phyloP scores from a whole-genome alignment of 2,797 vertebrate species.

The Benthosema pterotum region DNA sequence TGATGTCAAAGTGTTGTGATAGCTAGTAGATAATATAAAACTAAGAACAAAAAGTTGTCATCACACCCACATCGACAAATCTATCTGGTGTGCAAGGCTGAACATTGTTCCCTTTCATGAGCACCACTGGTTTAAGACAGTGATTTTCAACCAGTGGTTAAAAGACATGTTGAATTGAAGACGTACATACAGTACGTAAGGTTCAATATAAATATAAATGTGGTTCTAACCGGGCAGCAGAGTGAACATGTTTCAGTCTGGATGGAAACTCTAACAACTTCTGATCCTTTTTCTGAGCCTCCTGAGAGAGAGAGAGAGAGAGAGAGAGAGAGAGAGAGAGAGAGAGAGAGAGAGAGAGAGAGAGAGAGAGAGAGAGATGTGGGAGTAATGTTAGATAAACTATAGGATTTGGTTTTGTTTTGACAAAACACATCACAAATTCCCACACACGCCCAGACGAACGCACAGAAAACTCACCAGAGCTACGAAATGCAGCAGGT shows the following conservation, averaged over 20 bases:
- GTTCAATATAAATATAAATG: too few relatives aligned
- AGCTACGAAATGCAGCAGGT: conserved; percentile 93
- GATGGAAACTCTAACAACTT: conserved; percentile 86
- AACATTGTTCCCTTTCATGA: too few relatives aligned
- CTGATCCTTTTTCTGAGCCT: conserved; percentile 91
- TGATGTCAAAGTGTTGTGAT: too few relatives aligned
- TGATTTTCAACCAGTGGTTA: too few relatives aligned
- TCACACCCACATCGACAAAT: too few relatives aligned
- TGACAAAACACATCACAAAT: too few relatives aligned
- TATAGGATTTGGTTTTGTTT: neutral
- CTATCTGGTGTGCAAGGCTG: too few relatives aligned
- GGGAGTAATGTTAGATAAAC: neutral
- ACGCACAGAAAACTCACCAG: conserved; percentile 79
- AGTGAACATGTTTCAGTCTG: conserved; percentile 83
- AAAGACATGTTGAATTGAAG: neutral
- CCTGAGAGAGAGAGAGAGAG: conserved; percentile 69
- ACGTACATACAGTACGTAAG: too few relatives aligned
- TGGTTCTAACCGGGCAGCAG: conserved; percentile 83
- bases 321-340: conserved; percentile 3
- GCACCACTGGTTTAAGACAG: too few relatives aligned
- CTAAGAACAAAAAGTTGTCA: too few relatives aligned
- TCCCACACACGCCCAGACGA: conserved; percentile 3
- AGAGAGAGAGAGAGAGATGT: neutral
- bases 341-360: conserved; percentile 5
- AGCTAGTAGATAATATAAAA: too few relatives aligned